Evolutionary conservation across 2,113 vertebrate species (phyloP).

Genomic region (Bos javanicus): DNA sequence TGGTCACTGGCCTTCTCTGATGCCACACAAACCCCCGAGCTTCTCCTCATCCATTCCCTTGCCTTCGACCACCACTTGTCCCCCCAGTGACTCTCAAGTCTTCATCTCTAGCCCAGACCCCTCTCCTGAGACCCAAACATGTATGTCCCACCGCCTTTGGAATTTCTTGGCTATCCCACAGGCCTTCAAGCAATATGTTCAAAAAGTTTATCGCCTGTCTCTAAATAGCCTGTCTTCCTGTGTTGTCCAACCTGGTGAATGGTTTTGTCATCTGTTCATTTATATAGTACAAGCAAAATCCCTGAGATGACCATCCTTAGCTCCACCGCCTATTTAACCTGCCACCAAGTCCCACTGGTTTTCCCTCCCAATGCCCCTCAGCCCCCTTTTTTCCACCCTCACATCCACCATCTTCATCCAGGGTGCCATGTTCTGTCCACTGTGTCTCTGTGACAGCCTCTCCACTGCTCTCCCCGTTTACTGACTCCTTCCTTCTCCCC

Average conservation of each 20-base stretch:
- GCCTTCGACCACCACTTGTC: not conserved
- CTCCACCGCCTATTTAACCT: not conserved
- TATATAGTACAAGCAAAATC: not conserved
- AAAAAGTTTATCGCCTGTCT: not conserved
- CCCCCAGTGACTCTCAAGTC: not conserved
- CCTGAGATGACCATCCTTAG: not conserved
- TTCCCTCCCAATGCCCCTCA: not conserved
- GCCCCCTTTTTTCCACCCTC: not conserved
- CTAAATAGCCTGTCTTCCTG: not conserved
- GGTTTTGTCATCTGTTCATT: not conserved
- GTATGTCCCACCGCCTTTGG: not conserved
- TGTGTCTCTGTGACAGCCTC: not conserved
- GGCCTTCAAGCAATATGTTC: not conserved
- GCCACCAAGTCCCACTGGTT: not conserved
- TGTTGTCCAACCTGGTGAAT: not conserved
- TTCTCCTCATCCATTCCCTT: not conserved
- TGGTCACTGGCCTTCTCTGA: not conserved
- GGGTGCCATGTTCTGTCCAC: too few species aligned
- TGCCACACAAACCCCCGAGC: not conserved
- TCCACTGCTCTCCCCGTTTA: not conserved
- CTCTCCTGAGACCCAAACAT: not conserved
- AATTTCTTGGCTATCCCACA: not conserved
- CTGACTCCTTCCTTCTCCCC: not conserved
- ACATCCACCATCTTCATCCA: not conserved
- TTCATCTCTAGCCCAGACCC: not conserved